Base-by-base conservation (phyloP, 2,888 invertebrate genomes). In the Coelogynopora nodosa region DNA sequence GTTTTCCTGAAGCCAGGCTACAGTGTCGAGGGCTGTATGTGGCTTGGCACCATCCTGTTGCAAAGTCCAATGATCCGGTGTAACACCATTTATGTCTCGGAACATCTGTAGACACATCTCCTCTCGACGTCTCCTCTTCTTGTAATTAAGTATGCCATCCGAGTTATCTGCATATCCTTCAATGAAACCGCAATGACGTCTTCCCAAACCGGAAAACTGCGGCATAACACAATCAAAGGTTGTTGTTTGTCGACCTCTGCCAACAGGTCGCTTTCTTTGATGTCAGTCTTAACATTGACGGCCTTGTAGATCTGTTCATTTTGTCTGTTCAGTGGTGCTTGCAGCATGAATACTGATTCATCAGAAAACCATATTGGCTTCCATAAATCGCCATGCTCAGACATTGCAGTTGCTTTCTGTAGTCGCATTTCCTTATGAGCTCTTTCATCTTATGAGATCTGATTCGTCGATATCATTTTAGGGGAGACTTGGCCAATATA, bases 121-220 rank as follows among this genome's bases (percentile, higher is more conserved):
- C 49, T 49, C 49, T 49, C 49, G 49, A 49, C 18, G 18, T 18
- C 5, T 49, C 49, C 18, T 49, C 49, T 49, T 82, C 82, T 82
- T 82, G 13, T 31, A 31, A 82, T 82, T 82, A 23, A 26, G 74
- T n/a, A 74, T 13, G 74, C 27, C 27, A 26, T 74, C 5, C 27
- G 5, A 26, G 74, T 26, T 26, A 74, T 10, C 74, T 74, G 23
- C 74, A 82, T 82, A 82, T 27, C 82, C 82, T 82, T 82, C 82
- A 82, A 82, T 30, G 31, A 82, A 82, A 30, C n/a, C 23, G 29
- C 13, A 5, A 27, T 18, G 13, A 10, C 29, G 82, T 27, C 31
- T 82, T 82, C 30, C 82, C 82, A 82, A 30, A 82, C 82, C 82
- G 28, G 29, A 29, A 82, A 82, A 82, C 82, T n/a, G 82, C 29